Evolutionary conservation across 30 jellyfish, hydroid and myxozoan genomes (phyloP).

Genomic region (Phacellophora camtschatica): DNA sequence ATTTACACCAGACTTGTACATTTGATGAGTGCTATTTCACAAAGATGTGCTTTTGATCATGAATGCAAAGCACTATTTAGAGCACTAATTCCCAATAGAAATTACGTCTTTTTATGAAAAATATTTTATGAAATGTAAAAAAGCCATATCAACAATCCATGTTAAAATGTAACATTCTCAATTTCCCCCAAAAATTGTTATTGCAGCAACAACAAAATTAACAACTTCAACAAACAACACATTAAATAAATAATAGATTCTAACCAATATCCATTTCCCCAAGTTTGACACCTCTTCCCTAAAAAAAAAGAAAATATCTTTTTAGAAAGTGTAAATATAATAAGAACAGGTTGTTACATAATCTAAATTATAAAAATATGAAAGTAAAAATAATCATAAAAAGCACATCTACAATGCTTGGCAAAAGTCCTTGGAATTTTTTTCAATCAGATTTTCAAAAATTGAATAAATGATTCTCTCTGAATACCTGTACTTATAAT

Average conservation of each 20-base stretch:
- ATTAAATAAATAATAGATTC: not conserved
- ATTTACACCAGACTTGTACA: too few relatives aligned
- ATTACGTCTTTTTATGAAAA: not conserved
- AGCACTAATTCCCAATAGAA: too few relatives aligned
- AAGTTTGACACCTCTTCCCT: conserved; percentile 76
- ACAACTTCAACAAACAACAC: not conserved
- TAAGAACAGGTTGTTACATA: not conserved
- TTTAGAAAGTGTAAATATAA: not conserved
- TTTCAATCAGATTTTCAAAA: too few relatives aligned
- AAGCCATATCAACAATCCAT: not conserved
- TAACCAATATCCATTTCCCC: conserved; percentile 76
- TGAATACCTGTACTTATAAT: too few relatives aligned
- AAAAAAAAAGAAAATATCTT: not conserved
- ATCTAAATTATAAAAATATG: not conserved
- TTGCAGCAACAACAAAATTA: too few relatives aligned
- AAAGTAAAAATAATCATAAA: not conserved
- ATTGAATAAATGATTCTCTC: too few relatives aligned
- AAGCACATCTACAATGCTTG: not conserved
- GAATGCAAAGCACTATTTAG: too few relatives aligned
- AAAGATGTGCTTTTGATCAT: not conserved
- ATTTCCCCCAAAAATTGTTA: too few relatives aligned
- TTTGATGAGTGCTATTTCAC: not conserved
- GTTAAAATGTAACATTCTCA: too few relatives aligned
- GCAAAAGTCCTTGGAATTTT: too few relatives aligned
- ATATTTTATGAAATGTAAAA: not conserved